These are phyloP conservation scores for Azemiops feae DNA, from an alignment of 2,113 vertebrate species.

Conservation along the genomic window DNA sequence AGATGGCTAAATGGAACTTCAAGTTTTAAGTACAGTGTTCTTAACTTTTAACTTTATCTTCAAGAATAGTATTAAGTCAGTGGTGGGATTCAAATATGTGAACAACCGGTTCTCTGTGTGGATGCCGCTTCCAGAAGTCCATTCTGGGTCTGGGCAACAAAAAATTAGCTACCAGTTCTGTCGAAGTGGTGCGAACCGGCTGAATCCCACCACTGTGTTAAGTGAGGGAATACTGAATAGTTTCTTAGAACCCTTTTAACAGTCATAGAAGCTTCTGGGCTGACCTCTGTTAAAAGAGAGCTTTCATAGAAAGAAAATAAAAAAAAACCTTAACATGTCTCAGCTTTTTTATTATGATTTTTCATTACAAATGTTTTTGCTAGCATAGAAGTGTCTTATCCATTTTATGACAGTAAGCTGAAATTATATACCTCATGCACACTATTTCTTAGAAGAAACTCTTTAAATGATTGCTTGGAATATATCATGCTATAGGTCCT, in stretches of 20 bases:
- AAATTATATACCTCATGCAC: not conserved
- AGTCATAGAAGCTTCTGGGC: not conserved
- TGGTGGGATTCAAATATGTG: too few species aligned
- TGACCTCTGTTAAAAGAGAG: not conserved
- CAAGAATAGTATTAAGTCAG: too few species aligned
- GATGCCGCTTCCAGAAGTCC: too few species aligned
- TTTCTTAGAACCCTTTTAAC: not conserved
- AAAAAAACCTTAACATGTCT: not conserved
- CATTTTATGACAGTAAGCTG: not conserved
- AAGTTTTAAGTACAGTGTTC: not conserved
- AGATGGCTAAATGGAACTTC: not conserved
- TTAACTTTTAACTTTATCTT: too few species aligned
- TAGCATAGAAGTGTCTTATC: not conserved
- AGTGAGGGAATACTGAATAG: not conserved
- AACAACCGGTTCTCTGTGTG: too few species aligned
- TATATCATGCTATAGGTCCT: not conserved
- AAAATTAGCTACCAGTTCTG: too few species aligned
- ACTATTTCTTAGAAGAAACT: not conserved
- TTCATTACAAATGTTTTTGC: not conserved
- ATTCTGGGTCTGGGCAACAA: too few species aligned
- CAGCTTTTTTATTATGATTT: not conserved
- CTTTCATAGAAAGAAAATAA: not conserved
- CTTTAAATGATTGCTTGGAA: not conserved
- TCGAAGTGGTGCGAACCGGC: too few species aligned
- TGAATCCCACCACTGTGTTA: too few species aligned